Evolutionary conservation across 2,113 vertebrate genomes (phyloP).

Genomic region (Nesoenas mayeri): DNA sequence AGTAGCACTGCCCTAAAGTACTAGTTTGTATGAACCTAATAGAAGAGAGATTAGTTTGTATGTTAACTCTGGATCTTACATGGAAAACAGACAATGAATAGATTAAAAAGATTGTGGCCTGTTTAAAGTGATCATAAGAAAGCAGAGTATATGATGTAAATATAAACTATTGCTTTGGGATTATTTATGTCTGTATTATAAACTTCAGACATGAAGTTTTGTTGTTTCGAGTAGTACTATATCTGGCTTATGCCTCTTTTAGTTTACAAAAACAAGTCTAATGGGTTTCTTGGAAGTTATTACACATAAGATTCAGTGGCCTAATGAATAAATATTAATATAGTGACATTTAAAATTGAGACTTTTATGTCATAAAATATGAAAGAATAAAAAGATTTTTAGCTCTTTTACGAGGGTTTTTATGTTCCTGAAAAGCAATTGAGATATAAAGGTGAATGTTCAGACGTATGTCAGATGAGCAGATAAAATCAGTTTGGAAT

Average conservation of each 20-base stretch:
- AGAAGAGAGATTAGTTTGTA: neutral
- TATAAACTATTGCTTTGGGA: neutral
- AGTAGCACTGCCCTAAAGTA: neutral
- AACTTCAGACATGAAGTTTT: neutral
- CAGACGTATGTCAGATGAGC: neutral
- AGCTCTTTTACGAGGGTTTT: neutral
- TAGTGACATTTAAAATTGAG: neutral
- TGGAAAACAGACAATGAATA: neutral
- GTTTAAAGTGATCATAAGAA: neutral
- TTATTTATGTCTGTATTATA: neutral
- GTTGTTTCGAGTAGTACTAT: neutral
- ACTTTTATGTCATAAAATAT: neutral
- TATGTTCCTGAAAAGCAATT: neutral
- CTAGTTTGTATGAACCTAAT: neutral
- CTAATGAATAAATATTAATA: neutral
- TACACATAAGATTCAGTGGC: neutral
- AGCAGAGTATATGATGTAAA: neutral
- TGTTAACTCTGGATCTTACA: neutral
- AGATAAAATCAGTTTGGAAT: neutral
- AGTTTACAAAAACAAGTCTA: neutral
- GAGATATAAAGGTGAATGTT: neutral
- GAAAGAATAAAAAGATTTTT: neutral
- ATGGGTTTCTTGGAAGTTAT: slow-evolving; percentile 13
- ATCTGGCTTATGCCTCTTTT: neutral
- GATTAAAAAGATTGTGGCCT: neutral